Conservation (phyloP, 2,113 vertebrate species). For the Anas platyrhynchos region DNA sequence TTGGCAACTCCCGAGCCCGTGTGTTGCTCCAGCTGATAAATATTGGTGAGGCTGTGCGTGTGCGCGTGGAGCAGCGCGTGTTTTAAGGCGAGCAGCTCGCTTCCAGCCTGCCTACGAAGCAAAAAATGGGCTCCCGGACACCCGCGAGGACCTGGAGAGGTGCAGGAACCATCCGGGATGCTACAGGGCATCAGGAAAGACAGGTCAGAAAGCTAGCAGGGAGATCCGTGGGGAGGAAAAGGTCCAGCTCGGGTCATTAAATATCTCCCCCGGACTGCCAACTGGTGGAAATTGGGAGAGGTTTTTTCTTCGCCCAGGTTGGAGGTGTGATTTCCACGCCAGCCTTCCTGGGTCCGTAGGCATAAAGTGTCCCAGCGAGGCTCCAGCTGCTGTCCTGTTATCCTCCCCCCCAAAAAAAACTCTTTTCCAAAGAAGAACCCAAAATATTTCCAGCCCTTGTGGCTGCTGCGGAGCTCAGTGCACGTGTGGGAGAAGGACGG, state of each 20-base stretch:
- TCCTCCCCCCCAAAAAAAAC: too few relatives aligned
- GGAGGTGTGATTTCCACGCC: not conserved
- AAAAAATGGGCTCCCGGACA: rapidly evolving
- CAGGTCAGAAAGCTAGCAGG: not conserved
- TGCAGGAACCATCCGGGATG: rapidly evolving
- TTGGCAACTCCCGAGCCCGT: conserved; percentile 48
- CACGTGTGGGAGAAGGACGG: rapidly evolving
- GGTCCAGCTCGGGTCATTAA: not conserved
- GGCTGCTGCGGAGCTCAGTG: not conserved
- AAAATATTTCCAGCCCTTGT: not conserved
- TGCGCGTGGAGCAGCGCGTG: conserved; percentile 8
- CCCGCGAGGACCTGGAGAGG: not conserved
- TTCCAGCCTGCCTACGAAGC: not conserved
- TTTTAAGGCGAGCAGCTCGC: conserved; percentile 1
- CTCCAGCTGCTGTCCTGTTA: not conserved
- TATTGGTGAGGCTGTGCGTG: conserved; percentile 53
- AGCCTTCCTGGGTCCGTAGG: not conserved
- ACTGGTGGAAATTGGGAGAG: not conserved
- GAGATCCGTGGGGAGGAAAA: not conserved
- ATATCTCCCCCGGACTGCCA: not conserved
- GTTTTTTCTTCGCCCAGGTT: not conserved
- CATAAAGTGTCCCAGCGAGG: not conserved
- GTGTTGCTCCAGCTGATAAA: conserved; percentile 67
- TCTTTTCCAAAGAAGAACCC: not conserved
- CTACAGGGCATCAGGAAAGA: not conserved